A percentile compares a stretch with the other conserved stretches of the same genome.
These are phyloP conservation scores for Uria lomvia DNA, from an alignment of 2,113 vertebrate genomes.

Conservation along the genomic window DNA sequence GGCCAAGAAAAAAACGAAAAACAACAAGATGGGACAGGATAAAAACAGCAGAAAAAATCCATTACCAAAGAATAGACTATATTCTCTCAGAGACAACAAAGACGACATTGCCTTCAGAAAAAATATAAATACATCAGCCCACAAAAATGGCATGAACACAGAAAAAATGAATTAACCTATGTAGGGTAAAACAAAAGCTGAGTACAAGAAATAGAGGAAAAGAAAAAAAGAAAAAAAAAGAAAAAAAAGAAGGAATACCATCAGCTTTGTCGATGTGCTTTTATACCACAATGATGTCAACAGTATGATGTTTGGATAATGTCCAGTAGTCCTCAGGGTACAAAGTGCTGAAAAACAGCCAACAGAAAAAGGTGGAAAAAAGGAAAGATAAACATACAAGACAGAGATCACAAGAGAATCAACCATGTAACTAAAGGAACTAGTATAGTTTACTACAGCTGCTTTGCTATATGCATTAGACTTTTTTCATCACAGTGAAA, in stretches of 20 bases:
- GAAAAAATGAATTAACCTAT: neutral
- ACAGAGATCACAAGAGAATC: neutral
- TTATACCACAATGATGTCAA: neutral
- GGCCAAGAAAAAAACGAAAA: neutral
- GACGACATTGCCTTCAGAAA: neutral
- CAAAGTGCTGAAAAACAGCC: neutral
- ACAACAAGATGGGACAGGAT: neutral
- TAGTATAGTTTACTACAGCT: neutral
- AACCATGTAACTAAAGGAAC: neutral
- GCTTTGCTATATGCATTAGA: neutral
- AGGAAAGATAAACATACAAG: neutral
- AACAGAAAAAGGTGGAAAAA: neutral
- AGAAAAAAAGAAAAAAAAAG: too few relatives aligned
- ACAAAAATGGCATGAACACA: neutral
- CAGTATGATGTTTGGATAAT: neutral
- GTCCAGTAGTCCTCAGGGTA: neutral
- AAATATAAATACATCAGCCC: neutral
- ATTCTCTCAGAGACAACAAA: neutral
- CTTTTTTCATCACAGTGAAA: neutral
- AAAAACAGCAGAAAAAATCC: neutral
- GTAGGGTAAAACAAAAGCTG: rapidly evolving
- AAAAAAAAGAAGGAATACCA: too few relatives aligned
- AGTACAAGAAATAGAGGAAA: neutral
- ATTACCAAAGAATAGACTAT: neutral
- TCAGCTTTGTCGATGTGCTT: neutral